phyloP scores from a whole-genome alignment of 2,888 invertebrate genomes.

The Gerris lacustris region DNA sequence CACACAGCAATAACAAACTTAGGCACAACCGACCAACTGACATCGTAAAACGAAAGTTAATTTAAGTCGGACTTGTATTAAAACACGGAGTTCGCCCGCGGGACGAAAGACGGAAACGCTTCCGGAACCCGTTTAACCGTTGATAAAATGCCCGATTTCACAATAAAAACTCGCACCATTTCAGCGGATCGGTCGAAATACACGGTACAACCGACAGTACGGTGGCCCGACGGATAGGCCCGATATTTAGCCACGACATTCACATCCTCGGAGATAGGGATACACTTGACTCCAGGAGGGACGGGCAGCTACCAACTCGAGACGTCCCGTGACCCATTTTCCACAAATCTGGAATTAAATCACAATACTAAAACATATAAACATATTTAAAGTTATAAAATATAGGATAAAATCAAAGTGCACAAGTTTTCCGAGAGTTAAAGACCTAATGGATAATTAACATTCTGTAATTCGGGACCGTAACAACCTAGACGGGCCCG shows the following conservation, averaged over 20 bases:
- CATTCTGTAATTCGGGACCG: background rate
- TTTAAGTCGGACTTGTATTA: background rate
- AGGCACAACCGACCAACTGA: constrained; percentile 1
- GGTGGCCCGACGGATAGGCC: background rate
- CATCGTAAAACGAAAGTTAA: background rate
- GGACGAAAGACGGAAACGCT: too few species aligned
- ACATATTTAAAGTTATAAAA: too few species aligned
- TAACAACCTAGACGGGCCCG: background rate
- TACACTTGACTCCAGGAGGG: background rate
- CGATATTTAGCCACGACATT: background rate
- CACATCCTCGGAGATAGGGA: constrained; percentile 4
- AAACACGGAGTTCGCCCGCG: background rate
- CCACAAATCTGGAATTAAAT: constrained; percentile 21
- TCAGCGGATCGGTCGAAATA: too few species aligned
- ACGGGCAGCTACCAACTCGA: constrained; percentile 1
- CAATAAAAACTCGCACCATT: too few species aligned
- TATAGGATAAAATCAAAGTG: too few species aligned
- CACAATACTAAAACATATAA: background rate
- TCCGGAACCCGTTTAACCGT: too few species aligned
- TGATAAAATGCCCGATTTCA: too few species aligned
- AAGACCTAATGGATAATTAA: background rate
- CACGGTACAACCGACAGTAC: background rate
- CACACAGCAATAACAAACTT: background rate
- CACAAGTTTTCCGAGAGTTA: too few species aligned
- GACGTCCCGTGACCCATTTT: constrained; percentile 24